These are phyloP conservation scores for Aurelia aurita DNA, from an alignment of 30 jellyfish, hydroid and myxozoan species.

Conservation along the genomic window DNA sequence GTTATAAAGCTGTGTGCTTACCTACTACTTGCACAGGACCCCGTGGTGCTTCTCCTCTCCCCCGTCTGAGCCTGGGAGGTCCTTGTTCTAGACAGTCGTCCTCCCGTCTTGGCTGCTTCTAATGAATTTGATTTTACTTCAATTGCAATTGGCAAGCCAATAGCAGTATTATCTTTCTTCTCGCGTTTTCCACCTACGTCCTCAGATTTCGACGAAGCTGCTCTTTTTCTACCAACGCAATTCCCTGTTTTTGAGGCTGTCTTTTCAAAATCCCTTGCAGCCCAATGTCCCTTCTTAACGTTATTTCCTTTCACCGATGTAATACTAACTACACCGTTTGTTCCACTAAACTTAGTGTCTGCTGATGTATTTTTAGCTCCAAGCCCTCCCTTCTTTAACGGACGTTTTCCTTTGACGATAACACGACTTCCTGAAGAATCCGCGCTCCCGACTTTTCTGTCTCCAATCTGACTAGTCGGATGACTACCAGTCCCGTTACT, in stretches of 20 bases:
- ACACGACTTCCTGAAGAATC: background rate
- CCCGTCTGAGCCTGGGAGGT: conserved; percentile 95
- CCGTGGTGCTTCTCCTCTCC: conserved; percentile 86
- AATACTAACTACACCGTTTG: background rate
- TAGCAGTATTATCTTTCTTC: conserved; percentile 34
- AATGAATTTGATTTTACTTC: conserved; percentile 26
- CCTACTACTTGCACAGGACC: conserved; percentile 99
- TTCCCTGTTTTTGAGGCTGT: background rate
- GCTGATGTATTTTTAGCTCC: background rate
- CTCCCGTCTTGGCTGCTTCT: conserved; percentile 98
- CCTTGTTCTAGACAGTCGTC: conserved; percentile 90
- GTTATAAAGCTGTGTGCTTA: background rate
- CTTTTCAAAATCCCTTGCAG: background rate
- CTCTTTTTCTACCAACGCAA: conserved; percentile 45
- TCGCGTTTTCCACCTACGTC: conserved; percentile 53
- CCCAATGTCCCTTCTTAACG: background rate
- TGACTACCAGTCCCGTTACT: too few species aligned
- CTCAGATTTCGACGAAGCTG: conserved; percentile 40
- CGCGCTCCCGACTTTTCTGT: background rate
- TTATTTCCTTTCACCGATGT: background rate
- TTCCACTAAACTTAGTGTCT: background rate
- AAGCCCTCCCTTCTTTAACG: too few species aligned
- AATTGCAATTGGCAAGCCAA: background rate
- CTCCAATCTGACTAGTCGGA: background rate
- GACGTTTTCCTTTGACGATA: too few species aligned